Conservation (phyloP, 2,888 invertebrate species). For the Pristionchus mayeri region DNA sequence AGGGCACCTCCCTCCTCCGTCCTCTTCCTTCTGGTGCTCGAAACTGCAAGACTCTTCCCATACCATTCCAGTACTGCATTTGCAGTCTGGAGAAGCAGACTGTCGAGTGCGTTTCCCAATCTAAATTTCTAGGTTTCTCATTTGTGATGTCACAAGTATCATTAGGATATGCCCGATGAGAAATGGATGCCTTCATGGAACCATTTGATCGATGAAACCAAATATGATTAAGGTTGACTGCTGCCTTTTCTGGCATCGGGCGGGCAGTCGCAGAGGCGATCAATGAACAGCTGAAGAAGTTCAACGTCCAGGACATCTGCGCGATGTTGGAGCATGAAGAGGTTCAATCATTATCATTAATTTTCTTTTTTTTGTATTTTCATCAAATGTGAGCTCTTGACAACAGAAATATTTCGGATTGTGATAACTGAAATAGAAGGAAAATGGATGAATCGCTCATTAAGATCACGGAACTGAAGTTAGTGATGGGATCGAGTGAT, state of each 20-base stretch:
- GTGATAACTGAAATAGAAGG: too few relatives aligned
- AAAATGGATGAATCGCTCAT: not conserved
- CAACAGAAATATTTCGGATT: too few relatives aligned
- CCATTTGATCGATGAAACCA: not conserved
- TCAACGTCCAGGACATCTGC: not conserved
- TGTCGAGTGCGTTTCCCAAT: not conserved
- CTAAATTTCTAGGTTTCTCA: not conserved
- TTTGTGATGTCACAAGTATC: too few relatives aligned
- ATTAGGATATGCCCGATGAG: too few relatives aligned
- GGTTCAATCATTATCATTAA: not conserved
- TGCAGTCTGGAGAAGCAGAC: constrained; percentile 3
- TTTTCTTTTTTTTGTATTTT: not conserved
- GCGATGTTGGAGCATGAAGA: not conserved
- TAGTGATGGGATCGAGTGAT: not conserved
- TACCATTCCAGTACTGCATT: constrained; percentile 37
- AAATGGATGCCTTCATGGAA: too few relatives aligned
- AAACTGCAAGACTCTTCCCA: constrained; percentile 13
- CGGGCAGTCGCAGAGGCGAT: not conserved
- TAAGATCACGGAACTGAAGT: not conserved
- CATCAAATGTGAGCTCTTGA: too few relatives aligned
- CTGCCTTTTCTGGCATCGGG: not conserved
- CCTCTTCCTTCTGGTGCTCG: not conserved
- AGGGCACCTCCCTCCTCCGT: constrained; percentile 40
- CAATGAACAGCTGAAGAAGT: not conserved
- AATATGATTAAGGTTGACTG: not conserved